Base-by-base conservation (phyloP, 92 coral and sea anemone species). In the Zoanthus sansibaricus region DNA sequence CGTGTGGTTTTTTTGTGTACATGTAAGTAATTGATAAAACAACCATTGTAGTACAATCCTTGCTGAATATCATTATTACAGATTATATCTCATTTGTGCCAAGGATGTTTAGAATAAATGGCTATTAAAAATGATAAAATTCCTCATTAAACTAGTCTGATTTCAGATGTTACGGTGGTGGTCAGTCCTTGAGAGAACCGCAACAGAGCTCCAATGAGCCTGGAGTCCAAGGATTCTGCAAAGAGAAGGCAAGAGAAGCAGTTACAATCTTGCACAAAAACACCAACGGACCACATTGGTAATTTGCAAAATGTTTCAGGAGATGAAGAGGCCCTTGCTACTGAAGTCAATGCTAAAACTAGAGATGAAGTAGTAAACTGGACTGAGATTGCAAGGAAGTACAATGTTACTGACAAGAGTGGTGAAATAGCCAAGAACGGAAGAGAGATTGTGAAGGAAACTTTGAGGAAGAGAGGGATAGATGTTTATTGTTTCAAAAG, bases 391-490 rank as follows among this genome's bases (percentile, higher is more conserved):
- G 89, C 89, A 31, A 79, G 86, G 79, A 78, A 66, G 54, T 78
- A 87, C 72, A 46, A 79, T 1, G 77, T 87, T 76, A 87, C 56
- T 14, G 71, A 87, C 74, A 64, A 47, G 37, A 87, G 71, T 78
- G 78, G 86, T 33, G 67, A 75, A 18, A 25, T 51, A 55, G 89
- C 89, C 42, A 76, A 86, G 21, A 86, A 86, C 76, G 85, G 84
- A 49, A 79, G 90, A 55, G 72, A 87, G 71, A 87, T 78, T 48
- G 72, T 87, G 72, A 87, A 42, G 70, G 90, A 78, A 21, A 66
- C 87, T 77, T 77, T 87, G 70, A 78, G 46, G 66, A 64, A 37
- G 25, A 48, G 66, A 71, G 90, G 78, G n/a, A 62, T 87, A 11
- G 56, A 87, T 67, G 89, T 86, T 15, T 25, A 77, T 49, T 73